These are phyloP conservation scores for Drosophila lacertosa DNA, from an alignment of 1,140 invertebrate species.

Conservation along the genomic window DNA sequence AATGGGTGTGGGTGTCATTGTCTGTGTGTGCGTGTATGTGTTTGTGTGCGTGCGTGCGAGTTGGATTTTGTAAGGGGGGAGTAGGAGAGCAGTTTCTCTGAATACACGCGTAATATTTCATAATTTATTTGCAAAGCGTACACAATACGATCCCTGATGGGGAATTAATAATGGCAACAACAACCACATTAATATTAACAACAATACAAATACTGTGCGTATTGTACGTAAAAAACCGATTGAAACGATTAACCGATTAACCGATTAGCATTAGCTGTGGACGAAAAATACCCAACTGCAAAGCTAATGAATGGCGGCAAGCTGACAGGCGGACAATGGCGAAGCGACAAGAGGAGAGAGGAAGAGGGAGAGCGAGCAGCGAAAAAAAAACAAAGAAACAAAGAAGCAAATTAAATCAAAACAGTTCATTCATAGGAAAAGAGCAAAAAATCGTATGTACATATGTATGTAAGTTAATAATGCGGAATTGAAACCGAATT, in stretches of 20 bases:
- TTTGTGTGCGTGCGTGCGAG: conserved; percentile 1
- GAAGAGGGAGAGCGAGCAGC: neutral
- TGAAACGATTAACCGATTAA: conserved; percentile 42
- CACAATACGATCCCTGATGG: conserved; percentile 37
- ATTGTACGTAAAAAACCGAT: conserved; percentile 15
- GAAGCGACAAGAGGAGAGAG: neutral
- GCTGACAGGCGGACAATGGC: neutral
- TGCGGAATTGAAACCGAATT: conserved; percentile 20
- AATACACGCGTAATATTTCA: conserved; percentile 56
- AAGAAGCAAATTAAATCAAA: conserved; percentile 21
- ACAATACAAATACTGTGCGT: conserved; percentile 40
- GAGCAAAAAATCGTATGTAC: conserved; percentile 25
- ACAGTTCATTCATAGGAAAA: conserved; percentile 29
- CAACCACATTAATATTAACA: conserved; percentile 20
- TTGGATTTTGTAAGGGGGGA: conserved; percentile 9
- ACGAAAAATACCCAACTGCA: conserved; percentile 46
- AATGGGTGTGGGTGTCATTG: conserved; percentile 23
- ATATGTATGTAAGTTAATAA: conserved; percentile 29
- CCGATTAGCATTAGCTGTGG: conserved; percentile 33
- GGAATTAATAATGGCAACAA: conserved; percentile 36
- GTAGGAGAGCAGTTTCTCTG: conserved; percentile 11
- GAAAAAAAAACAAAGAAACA: no score
- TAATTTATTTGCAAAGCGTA: conserved; percentile 67
- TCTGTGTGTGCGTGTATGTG: neutral
- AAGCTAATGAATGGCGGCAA: conserved; percentile 13